Evolutionary conservation across 23 tunicate genomes (phyloP), one percentile per base, ranked within the genome.

Genomic region (Aplidium turbinatum): DNA sequence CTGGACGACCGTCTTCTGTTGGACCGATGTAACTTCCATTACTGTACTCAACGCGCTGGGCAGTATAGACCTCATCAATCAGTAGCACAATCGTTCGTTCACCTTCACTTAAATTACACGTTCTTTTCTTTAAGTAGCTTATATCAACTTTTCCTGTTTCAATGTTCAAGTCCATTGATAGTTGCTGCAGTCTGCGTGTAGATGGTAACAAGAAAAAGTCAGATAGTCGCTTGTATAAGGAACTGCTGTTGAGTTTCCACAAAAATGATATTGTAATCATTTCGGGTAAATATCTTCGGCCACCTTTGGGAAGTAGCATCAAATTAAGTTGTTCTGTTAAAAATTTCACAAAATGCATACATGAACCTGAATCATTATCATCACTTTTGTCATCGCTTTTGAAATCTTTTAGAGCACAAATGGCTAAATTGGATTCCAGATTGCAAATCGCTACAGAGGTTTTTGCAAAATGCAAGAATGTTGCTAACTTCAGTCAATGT

Each of bases 11-110:
- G 24, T 70, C 34, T 28, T 70, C 76, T 26, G 76, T 70, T 26
- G 47, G 38, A 6, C 63, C 76, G 47, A 70, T 16, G 23, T 3
- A 70, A 6, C 60, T 47, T 27, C 76, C 76, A 70, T 70, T 70
- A 33, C 34, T 47, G 9, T 70, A 70, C 76, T 70, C 76, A 47
- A 70, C 38, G 16, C 33, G 21, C 24, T 70, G 63, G 3, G 76
- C 63, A 16, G 76, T 48, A 48, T 48, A 70, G n/a, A 70, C 34
- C 38, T 70, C 76, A 70, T 70, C 63, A 47, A 47, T 24, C 18
- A 70, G n/a, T 22, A 70, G 5, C 3, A 31, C 9, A 47, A 21
- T 61, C 2, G 36, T 47, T 67, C 38, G 35, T 38, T 22, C 46
- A 38, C 60, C 36, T 6, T 6, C 29, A 6, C 29, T 31, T 4